Percentiles rank a stretch among this genome's conserved stretches.
Conservation (phyloP, 1,140 invertebrate genomes). For the Zophobas atratus region DNA sequence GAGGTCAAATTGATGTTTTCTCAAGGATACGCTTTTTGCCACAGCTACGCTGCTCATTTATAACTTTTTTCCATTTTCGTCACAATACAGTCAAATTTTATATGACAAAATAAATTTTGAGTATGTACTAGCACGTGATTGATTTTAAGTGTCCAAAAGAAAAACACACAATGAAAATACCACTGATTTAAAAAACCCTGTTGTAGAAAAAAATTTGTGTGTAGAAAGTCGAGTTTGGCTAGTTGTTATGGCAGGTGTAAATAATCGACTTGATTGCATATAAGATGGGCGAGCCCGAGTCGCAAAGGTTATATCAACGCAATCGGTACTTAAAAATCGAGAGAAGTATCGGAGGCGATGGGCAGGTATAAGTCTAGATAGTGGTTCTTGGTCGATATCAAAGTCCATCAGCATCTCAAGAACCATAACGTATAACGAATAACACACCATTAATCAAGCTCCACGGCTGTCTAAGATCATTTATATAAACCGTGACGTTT, state of each 20-base stretch:
- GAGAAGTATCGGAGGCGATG: conserved; percentile 28
- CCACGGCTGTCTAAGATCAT: conserved; percentile 64
- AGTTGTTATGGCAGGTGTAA: conserved; percentile 36
- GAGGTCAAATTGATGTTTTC: too few species aligned
- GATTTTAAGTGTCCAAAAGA: too few species aligned
- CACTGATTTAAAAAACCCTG: too few species aligned
- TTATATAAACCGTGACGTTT: conserved; percentile 66
- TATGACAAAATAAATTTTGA: too few species aligned
- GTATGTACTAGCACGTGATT: too few species aligned
- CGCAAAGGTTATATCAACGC: conserved; percentile 37
- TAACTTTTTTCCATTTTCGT: too few species aligned
- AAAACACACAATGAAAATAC: too few species aligned
- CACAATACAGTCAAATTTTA: too few species aligned
- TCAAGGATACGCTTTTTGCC: too few species aligned
- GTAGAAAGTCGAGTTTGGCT: conserved; percentile 25
- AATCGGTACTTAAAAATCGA: conserved; percentile 43
- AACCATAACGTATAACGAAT: conserved; percentile 58
- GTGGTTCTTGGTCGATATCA: conserved; percentile 46
- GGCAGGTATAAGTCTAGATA: conserved; percentile 39
- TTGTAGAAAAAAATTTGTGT: too few species aligned
- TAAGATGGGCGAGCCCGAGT: conserved; percentile 13
- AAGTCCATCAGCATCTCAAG: conserved; percentile 57
- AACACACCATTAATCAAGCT: conserved; percentile 64
- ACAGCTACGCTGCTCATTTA: too few species aligned
- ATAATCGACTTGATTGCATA: conserved; percentile 29